Evolutionary conservation across 2,797 vertebrate genomes (phyloP).

Genomic region (Bufotes viridis): DNA sequence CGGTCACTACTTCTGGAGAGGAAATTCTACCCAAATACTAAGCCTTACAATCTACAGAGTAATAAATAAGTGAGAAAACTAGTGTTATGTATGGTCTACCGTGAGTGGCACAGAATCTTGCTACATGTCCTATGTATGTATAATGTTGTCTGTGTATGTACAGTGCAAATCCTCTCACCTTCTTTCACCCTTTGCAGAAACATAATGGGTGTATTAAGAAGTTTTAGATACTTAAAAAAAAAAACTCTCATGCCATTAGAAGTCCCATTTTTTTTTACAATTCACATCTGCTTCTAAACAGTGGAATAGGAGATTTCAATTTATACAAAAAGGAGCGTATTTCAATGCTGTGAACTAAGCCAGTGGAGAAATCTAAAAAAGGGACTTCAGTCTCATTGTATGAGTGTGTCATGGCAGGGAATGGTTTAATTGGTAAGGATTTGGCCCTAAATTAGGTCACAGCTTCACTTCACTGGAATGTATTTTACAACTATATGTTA

Average conservation of each 20-base stretch:
- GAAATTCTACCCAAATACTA: neutral
- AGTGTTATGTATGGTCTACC: neutral
- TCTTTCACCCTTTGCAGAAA: neutral
- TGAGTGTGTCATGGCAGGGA: neutral
- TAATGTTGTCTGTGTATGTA: neutral
- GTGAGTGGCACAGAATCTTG: neutral
- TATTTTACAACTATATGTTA: neutral
- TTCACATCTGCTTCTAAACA: neutral
- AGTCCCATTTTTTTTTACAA: neutral
- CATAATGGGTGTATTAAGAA: neutral
- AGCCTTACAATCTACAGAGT: neutral
- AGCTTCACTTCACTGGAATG: neutral
- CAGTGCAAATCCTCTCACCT: neutral
- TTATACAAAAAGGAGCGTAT: neutral
- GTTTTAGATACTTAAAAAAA: neutral
- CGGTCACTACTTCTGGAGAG: neutral
- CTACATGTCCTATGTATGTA: neutral
- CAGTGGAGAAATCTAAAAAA: neutral
- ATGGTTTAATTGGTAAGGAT: neutral
- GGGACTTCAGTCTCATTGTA: neutral
- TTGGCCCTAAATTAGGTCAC: neutral
- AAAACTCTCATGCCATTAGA: neutral
- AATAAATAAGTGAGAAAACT: conserved; percentile 23
- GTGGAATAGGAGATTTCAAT: neutral
- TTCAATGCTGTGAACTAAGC: neutral